Percentiles rank a stretch among this genome's conserved stretches.
Conservation (phyloP, 1,140 invertebrate species). For the Tetramorium simillimum region DNA sequence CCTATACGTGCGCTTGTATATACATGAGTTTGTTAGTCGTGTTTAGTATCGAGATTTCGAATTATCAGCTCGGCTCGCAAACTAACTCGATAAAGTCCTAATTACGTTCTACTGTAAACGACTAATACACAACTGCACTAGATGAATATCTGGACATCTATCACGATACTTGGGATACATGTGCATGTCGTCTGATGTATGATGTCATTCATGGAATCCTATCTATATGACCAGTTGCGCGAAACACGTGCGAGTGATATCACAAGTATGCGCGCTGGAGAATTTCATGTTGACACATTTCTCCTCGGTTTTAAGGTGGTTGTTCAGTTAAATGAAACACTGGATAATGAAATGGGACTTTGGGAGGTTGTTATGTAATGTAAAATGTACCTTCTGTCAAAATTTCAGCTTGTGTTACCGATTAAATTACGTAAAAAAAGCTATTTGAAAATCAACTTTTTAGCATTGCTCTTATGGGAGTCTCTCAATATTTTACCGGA, state of each 20-base stretch:
- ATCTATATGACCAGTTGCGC: not conserved
- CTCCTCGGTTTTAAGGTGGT: not conserved
- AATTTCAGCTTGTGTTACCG: too few relatives aligned
- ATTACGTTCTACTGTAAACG: conserved; percentile 14
- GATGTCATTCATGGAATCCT: conserved; percentile 41
- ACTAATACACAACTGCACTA: conserved; percentile 3
- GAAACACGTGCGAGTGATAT: conserved; percentile 29
- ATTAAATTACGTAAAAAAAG: too few relatives aligned
- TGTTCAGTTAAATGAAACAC: too few relatives aligned
- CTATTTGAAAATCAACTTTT: too few relatives aligned
- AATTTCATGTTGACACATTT: not conserved
- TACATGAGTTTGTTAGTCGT: not conserved
- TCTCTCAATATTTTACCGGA: too few relatives aligned
- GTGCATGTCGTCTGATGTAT: conserved; percentile 14
- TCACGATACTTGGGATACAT: not conserved
- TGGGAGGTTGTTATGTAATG: too few relatives aligned
- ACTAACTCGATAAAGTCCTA: conserved; percentile 37
- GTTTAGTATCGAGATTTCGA: conserved; percentile 15
- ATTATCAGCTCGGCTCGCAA: conserved; percentile 8
- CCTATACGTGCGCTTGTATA: not conserved
- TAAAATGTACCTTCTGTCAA: too few relatives aligned
- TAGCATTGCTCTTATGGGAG: too few relatives aligned
- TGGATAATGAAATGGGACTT: too few relatives aligned
- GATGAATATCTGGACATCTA: conserved; percentile 11
- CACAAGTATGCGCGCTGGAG: not conserved